Conservation (phyloP, 1,140 invertebrate genomes). For the Euborellia annulipes region DNA sequence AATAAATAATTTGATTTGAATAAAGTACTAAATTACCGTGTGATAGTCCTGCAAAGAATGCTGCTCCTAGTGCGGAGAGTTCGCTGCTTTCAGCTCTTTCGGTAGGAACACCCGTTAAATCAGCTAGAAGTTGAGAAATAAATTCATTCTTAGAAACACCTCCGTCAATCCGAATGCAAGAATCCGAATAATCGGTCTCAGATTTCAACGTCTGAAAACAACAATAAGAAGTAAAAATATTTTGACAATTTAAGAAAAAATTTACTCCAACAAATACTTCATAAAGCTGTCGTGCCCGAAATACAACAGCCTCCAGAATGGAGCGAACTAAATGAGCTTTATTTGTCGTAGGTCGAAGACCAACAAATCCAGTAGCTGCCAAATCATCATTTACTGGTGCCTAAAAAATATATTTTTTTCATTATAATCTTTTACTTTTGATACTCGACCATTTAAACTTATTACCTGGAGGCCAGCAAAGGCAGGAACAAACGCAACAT, state of each 20-base stretch:
- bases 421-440: constrained; percentile 1
- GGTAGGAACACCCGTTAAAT: constrained; percentile 55
- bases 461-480: constrained; percentile 78
- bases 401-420: constrained; percentile 29
- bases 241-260: too few relatives aligned
- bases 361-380: constrained; percentile 70
- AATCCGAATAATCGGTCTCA: constrained; percentile 21
- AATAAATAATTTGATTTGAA: neutral
- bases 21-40: constrained; percentile 35
- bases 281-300: constrained; percentile 62
- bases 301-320: constrained; percentile 75
- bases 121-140: constrained; percentile 69
- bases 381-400: constrained; percentile 74
- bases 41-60: constrained; percentile 64
- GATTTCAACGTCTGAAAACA: too few relatives aligned
- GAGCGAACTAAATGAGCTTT: constrained; percentile 66
- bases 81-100: constrained; percentile 50
- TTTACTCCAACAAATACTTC: constrained; percentile 21
- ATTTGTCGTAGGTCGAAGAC: constrained; percentile 60
- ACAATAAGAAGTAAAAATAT: too few relatives aligned
- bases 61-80: constrained; percentile 63
- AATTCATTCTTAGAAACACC: constrained; percentile 87
- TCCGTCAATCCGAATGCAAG: constrained; percentile 53
- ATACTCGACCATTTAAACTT: constrained; percentile 5
- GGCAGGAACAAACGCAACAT: constrained; percentile 80